Conservation (phyloP, 2,113 vertebrate genomes). For the Cyprinodon tularosa region DNA sequence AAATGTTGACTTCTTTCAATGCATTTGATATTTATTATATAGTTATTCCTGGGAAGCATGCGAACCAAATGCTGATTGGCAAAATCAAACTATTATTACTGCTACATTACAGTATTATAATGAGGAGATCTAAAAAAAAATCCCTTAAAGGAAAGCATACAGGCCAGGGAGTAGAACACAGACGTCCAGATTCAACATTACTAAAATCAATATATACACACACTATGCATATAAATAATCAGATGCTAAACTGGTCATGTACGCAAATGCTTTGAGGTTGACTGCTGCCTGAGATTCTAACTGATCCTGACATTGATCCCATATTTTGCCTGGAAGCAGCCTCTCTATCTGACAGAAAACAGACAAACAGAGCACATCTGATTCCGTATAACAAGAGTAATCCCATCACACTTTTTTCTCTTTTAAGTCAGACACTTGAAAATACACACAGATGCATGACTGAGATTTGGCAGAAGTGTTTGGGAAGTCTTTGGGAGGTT, state of each 20-base stretch:
- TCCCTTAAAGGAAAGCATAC: neutral
- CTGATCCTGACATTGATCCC: constrained; percentile 70
- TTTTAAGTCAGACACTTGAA: neutral
- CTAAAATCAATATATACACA: constrained; percentile 19
- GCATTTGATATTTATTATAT: too few species aligned
- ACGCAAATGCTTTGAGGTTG: constrained; percentile 23
- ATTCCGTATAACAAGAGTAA: constrained; percentile 67
- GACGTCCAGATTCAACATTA: neutral
- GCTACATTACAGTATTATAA: neutral
- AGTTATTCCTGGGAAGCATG: too few species aligned
- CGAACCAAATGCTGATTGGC: too few species aligned
- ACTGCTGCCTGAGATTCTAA: constrained; percentile 33
- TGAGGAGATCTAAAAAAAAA: neutral
- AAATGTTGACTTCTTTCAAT: too few species aligned
- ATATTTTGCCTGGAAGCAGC: constrained; percentile 47
- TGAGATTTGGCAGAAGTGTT: constrained; percentile 23
- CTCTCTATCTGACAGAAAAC: constrained; percentile 58
- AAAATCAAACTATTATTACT: too few species aligned
- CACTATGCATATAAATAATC: constrained; percentile 1
- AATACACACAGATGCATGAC: constrained; percentile 9
- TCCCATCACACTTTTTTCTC: constrained; percentile 49
- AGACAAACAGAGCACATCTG: constrained; percentile 70
- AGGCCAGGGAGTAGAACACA: neutral
- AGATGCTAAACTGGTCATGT: constrained; percentile 31
- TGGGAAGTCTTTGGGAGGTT: constrained; percentile 4